phyloP scores from a whole-genome alignment of 2,888 invertebrate genomes.

The Seladonia tumulorum region DNA sequence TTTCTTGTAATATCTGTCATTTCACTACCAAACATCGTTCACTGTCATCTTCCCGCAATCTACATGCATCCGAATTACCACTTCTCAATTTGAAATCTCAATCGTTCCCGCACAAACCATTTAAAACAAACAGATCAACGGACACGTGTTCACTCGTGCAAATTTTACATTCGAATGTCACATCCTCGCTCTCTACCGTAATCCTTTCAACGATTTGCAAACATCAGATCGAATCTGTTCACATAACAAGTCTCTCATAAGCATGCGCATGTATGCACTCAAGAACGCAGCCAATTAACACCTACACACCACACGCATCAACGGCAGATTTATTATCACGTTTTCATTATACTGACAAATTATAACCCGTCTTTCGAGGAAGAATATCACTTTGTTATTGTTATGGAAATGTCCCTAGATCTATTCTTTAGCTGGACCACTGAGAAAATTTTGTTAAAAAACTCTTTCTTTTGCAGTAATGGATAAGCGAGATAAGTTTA shows the following conservation, averaged over 20 bases:
- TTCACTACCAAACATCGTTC: not conserved
- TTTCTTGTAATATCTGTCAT: not conserved
- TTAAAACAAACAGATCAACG: not conserved
- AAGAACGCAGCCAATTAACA: not conserved
- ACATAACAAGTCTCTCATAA: too few relatives aligned
- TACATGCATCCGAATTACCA: not conserved
- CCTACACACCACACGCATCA: not conserved
- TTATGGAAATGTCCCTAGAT: constrained; percentile 2
- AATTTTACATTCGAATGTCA: not conserved
- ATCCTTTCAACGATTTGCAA: not conserved
- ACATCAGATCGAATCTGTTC: not conserved
- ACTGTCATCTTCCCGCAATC: not conserved
- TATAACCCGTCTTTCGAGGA: not conserved
- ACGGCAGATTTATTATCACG: not conserved
- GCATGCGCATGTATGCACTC: not conserved
- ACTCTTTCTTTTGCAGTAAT: not conserved
- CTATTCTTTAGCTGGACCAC: not conserved
- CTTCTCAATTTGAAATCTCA: not conserved
- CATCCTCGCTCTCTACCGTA: not conserved
- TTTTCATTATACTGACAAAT: not conserved
- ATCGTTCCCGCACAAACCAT: not conserved
- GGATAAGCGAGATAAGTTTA: not conserved
- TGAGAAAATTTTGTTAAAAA: not conserved
- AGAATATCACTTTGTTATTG: not conserved
- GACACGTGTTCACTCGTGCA: not conserved